Conservation (phyloP, 2,888 invertebrate species). For the Drosophila anomelani region DNA sequence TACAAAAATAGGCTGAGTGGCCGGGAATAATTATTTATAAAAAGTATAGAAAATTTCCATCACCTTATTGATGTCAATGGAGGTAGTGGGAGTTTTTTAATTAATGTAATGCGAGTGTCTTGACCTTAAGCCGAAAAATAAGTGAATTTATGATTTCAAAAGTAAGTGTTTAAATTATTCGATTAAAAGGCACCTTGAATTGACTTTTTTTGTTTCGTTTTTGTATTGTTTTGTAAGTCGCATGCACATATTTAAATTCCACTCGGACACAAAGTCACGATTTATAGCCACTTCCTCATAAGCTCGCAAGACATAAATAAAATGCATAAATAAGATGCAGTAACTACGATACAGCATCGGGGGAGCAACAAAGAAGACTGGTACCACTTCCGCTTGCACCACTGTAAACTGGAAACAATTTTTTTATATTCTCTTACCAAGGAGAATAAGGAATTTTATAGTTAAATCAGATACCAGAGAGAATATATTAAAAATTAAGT, state of each 20-base stretch:
- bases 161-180: neutral
- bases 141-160: neutral
- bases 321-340: conserved; percentile 40
- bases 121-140: neutral
- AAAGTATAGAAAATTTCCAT: conserved; percentile 12
- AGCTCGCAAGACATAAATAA: conserved; percentile 31
- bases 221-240: neutral
- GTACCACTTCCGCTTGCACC: conserved; percentile 65
- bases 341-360: conserved; percentile 36
- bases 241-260: conserved; percentile 33
- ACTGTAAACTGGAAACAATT: conserved; percentile 21
- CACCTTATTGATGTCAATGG: neutral
- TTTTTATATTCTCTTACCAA: neutral
- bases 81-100: conserved; percentile 4
- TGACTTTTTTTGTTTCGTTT: conserved; percentile 1
- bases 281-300: conserved; percentile 57
- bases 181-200: conserved; percentile 6
- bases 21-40: conserved; percentile 2
- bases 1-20: conserved; percentile 59
- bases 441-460: neutral
- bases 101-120: neutral
- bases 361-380: conserved; percentile 41
- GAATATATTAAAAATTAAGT: neutral
- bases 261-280: conserved; percentile 30
- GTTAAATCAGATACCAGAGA: neutral